Evolutionary conservation across 2,888 invertebrate genomes (phyloP).

Genomic region (Strigamia maritima): DNA sequence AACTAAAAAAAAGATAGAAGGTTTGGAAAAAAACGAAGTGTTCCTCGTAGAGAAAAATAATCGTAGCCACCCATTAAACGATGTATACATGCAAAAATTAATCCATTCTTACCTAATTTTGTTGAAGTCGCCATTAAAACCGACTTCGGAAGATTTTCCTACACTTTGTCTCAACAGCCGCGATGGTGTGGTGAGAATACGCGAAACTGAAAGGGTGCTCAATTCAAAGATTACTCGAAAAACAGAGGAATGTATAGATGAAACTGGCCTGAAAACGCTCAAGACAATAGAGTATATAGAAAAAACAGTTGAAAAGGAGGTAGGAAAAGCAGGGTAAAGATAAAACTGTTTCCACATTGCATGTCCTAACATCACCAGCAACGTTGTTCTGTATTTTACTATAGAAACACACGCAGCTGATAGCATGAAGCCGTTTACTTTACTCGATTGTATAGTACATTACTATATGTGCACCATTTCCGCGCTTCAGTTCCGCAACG

Average conservation of each 20-base stretch:
- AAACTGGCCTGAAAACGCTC: slow-evolving; percentile 77
- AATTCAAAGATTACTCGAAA: slow-evolving; percentile 80
- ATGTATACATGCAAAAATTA: slow-evolving; percentile 39
- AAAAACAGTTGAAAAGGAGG: slow-evolving; percentile 94
- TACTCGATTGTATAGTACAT: neutral
- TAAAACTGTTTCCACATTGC: neutral
- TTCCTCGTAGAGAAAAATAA: neutral
- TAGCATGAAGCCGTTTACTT: neutral
- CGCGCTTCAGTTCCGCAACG: neutral
- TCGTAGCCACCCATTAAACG: neutral
- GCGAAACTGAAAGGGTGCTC: slow-evolving; percentile 84
- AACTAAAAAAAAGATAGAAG: slow-evolving; percentile 43
- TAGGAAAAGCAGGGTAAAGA: slow-evolving; percentile 53
- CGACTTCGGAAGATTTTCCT: slow-evolving; percentile 68
- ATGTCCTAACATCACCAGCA: neutral
- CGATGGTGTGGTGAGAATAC: slow-evolving; percentile 76
- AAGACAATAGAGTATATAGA: slow-evolving; percentile 91
- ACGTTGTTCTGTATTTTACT: neutral
- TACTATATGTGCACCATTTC: neutral
- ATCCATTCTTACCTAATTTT: neutral
- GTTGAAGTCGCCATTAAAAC: slow-evolving; percentile 54
- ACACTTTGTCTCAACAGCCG: slow-evolving; percentile 84
- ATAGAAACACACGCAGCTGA: neutral
- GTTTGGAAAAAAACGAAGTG: neutral
- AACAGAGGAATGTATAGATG: slow-evolving; percentile 85